phyloP scores from a whole-genome alignment of 2,888 invertebrate genomes.

The Hermaeophaga mercurialis region DNA sequence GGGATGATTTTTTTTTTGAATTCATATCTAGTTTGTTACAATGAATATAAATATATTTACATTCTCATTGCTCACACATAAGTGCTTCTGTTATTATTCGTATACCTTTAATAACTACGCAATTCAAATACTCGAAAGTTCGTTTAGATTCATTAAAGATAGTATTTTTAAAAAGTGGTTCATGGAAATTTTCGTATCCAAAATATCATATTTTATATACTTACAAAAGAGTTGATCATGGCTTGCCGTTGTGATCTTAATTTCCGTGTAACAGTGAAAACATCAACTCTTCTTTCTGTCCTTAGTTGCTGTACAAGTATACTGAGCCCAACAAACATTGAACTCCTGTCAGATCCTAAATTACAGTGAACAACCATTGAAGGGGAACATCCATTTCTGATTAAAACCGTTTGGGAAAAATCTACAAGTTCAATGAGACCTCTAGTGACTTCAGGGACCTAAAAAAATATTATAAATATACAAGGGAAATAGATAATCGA shows the following conservation, averaged over 20 bases:
- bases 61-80: no score
- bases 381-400: conserved; percentile 61
- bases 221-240: conserved; percentile 83
- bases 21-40: no score
- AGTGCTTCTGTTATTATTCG: no score
- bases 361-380: conserved; percentile 89
- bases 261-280: conserved; percentile 82
- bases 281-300: conserved; percentile 83
- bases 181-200: no score
- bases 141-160: no score
- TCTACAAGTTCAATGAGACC: conserved; percentile 87
- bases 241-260: conserved; percentile 82
- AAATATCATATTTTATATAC: no score
- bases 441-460: conserved; percentile 82
- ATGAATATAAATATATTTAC: no score
- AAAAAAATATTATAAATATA: conserved; percentile 26
- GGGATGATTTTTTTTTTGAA: no score
- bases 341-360: conserved; percentile 85
- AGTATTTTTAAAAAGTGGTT: no score
- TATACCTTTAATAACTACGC: no score
- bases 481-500: no score
- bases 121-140: no score
- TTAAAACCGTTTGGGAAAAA: conserved; percentile 65
- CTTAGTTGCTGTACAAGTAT: conserved; percentile 84
- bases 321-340: conserved; percentile 87